Conservation (phyloP, 2,113 vertebrate genomes). For the Strix uralensis region DNA sequence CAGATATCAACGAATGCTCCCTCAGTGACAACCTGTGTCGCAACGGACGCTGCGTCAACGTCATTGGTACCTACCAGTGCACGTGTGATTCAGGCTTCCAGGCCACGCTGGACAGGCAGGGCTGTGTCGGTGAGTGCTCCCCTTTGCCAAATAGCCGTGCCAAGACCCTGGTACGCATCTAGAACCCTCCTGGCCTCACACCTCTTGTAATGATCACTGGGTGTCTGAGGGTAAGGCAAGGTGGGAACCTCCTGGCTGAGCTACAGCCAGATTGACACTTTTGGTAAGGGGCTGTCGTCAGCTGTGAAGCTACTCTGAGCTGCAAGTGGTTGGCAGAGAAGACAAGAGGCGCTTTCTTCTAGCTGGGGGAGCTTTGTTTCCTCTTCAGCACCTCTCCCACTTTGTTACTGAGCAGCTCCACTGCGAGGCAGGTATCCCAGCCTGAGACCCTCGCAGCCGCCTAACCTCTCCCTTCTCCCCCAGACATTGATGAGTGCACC, state of each 20-base stretch:
- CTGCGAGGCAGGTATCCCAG: fast-evolving
- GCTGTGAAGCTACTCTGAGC: neutral
- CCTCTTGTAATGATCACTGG: too few species aligned
- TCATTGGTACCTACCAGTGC: constrained; percentile 90
- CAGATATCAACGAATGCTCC: constrained; percentile 92
- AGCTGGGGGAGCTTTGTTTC: neutral
- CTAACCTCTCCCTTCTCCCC: neutral
- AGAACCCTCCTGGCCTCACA: neutral
- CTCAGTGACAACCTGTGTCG: constrained; percentile 88
- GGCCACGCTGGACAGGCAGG: constrained; percentile 81
- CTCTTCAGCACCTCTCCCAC: neutral
- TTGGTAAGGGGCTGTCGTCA: neutral
- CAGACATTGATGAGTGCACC: constrained; percentile 69
- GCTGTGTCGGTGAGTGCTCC: constrained; percentile 85
- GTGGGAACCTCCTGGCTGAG: neutral
- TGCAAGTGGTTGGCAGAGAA: neutral
- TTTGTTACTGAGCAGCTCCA: neutral
- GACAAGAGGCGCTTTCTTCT: neutral
- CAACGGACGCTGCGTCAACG: constrained; percentile 86
- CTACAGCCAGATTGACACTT: fast-evolving
- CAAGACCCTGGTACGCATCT: fast-evolving
- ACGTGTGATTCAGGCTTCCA: constrained; percentile 88
- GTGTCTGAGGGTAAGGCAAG: neutral
- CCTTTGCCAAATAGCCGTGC: fast-evolving
- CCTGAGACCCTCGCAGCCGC: fast-evolving